Evolutionary conservation across 2,797 vertebrate species (phyloP), one percentile per base, ranked within the genome.

Genomic region (Pteropus rufus): DNA sequence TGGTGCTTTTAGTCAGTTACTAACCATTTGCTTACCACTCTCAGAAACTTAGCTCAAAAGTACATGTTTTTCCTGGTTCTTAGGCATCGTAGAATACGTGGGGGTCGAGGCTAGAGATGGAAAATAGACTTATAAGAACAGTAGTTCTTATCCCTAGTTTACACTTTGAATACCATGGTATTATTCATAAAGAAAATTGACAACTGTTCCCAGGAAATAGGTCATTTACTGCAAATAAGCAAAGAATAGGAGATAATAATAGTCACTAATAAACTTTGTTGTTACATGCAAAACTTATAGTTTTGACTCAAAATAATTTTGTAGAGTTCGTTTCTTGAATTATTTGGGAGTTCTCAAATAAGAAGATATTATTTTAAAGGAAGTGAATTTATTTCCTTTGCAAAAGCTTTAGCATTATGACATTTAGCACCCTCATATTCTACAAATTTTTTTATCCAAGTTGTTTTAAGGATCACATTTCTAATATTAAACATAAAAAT

Each of bases 41-140:
- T 73, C 49, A 97, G 75, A 95, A 95, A 94, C 56, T 89, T 86
- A 96, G 77, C 89, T 97, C 94, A 97, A 86, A 95, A 95, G 86
- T 96, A 91, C 91, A 94, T 93, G 81, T 96, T 97, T 21, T 95
- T 96, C 69, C 81, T 94, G n/a, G 49, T 95, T 96, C 94, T 95
- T 79, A 96, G 67, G 36, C 54, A 56, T 23, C 8, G 7, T 56
- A 56, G 21, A 56, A 23, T 49, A 49, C 5, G 2, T 16, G 15
- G 49, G 15, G 15, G 49, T 49, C 4, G 15, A 49, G 49, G 49
- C 60, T 80, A 96, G 73, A 39, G 24, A 10, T 77, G 11, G 75
- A 54, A 15, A 65, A 86, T 83, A 84, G 31, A 72, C 21, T 93
- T 62, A 62, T 29, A 67, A 90, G 18, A 92, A 73, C 36, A 93